Conservation (phyloP, 2,113 vertebrate genomes). For the Geococcyx californianus region DNA sequence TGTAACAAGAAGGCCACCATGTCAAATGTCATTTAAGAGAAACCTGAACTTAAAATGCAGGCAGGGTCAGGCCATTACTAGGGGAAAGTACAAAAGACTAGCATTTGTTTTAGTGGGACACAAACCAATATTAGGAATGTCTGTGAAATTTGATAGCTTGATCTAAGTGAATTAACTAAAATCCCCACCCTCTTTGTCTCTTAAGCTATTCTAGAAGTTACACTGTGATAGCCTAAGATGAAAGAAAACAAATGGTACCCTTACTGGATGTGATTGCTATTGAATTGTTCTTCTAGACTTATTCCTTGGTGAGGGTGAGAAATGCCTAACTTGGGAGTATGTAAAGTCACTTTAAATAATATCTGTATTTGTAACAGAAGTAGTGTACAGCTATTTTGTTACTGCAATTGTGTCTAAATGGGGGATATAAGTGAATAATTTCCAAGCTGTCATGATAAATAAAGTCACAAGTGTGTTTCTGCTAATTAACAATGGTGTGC, state of each 20-base stretch:
- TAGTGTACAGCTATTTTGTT: conserved; percentile 77
- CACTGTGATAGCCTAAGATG: conserved; percentile 49
- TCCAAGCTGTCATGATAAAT: conserved; percentile 17
- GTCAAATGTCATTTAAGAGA: not conserved
- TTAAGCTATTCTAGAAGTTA: conserved; percentile 54
- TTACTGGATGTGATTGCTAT: conserved; percentile 63
- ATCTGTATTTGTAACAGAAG: conserved; percentile 77
- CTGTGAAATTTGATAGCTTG: conserved; percentile 32
- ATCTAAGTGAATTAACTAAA: conserved; percentile 31
- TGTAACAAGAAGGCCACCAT: not conserved
- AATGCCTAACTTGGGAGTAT: conserved; percentile 61
- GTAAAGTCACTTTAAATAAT: conserved; percentile 72
- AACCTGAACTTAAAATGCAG: not conserved
- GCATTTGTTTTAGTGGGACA: conserved; percentile 38
- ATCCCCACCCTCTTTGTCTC: not conserved
- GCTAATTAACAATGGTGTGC: not conserved
- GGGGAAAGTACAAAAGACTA: not conserved
- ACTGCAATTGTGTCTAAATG: conserved; percentile 57
- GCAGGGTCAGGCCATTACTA: not conserved
- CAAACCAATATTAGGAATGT: conserved; percentile 38
- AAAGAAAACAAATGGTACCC: conserved; percentile 38
- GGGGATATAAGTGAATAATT: conserved; percentile 70
- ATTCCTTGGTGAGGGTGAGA: conserved; percentile 61
- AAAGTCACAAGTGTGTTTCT: conserved; percentile 17
- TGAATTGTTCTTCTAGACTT: conserved; percentile 60